These are phyloP conservation scores for Actenoides hombroni DNA, from an alignment of 2,113 vertebrate species.

Conservation along the genomic window DNA sequence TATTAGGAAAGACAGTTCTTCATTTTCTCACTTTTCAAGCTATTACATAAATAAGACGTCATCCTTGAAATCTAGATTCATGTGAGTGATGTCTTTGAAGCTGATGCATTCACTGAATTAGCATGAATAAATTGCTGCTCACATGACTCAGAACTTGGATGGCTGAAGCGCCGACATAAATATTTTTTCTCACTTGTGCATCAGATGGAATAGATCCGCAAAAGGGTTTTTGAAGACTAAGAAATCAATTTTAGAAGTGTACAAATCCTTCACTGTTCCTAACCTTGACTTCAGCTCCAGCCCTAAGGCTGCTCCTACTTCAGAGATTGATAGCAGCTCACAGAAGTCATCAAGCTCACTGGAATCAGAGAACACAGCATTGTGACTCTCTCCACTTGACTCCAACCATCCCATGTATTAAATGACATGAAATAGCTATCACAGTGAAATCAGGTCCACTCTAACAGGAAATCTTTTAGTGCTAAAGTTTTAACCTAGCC, in stretches of 20 bases:
- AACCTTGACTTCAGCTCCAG: background rate
- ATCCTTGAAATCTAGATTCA: constrained; percentile 5
- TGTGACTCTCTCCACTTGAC: background rate
- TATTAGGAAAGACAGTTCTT: constrained; percentile 37
- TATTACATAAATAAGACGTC: constrained; percentile 35
- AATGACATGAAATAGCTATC: background rate
- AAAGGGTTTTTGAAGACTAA: background rate
- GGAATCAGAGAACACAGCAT: background rate
- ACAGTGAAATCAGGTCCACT: background rate
- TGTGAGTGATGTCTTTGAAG: constrained; percentile 10
- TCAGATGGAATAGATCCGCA: background rate
- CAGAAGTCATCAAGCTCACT: background rate
- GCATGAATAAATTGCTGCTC: background rate
- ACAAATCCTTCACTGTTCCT: background rate
- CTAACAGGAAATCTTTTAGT: background rate
- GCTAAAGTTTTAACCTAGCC: background rate
- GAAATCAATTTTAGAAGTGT: background rate
- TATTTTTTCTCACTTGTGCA: background rate
- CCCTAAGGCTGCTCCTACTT: background rate
- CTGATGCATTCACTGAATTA: background rate
- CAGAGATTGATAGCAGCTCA: background rate
- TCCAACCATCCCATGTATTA: background rate
- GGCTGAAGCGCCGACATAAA: background rate
- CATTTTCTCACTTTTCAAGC: constrained; percentile 11
- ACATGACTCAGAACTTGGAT: constrained; percentile 10